These are phyloP conservation scores for Cacatua alba DNA, from an alignment of 2,113 vertebrate genomes.

Conservation along the genomic window DNA sequence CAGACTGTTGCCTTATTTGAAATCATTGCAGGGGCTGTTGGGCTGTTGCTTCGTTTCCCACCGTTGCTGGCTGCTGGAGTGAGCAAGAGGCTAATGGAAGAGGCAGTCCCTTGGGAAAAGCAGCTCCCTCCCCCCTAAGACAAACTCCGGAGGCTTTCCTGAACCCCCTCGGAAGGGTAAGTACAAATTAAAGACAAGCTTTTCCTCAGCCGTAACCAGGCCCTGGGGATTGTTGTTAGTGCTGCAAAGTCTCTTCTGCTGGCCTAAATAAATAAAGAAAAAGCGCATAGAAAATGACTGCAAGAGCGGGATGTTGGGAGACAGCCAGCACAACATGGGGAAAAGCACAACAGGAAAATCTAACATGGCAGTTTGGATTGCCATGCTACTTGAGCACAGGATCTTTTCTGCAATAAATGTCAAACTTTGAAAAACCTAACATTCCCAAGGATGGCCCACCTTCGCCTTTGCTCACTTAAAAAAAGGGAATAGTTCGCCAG, in stretches of 20 bases:
- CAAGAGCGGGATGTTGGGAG: background rate
- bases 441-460: background rate
- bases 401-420: background rate
- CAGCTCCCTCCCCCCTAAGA: background rate
- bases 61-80: background rate
- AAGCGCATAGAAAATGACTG: background rate
- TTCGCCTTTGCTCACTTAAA: background rate
- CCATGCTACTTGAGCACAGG: rapidly evolving
- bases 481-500: background rate
- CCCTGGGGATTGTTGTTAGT: background rate
- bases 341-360: background rate
- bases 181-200: background rate
- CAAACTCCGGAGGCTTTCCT: background rate
- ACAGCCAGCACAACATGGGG: rapidly evolving
- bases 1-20: background rate
- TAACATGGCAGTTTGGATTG: rapidly evolving
- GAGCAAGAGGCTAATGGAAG: background rate
- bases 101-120: background rate
- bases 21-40: background rate
- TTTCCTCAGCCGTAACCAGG: background rate
- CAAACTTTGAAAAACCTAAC: background rate
- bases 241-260: background rate
- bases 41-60: background rate
- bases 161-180: background rate
- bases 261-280: background rate